Conservation (phyloP, 2,113 vertebrate species). For the Mus pahari region DNA sequence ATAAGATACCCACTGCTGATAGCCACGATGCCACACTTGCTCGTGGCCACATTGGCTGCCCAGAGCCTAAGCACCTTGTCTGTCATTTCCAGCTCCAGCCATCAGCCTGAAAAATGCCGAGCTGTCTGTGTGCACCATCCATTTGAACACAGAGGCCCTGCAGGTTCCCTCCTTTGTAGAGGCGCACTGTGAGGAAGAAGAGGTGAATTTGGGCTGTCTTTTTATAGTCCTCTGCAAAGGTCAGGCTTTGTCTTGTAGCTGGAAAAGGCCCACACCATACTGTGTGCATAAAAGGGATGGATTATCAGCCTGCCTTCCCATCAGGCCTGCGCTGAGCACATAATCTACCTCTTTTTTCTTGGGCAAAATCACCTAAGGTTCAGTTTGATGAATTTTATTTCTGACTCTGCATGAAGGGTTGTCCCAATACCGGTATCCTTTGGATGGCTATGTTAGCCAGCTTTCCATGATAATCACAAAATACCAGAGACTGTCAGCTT, state of each 20-base stretch:
- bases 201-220: background rate
- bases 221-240: constrained; percentile 68
- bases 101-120: background rate
- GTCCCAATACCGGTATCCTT: background rate
- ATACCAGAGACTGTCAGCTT: background rate
- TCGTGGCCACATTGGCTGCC: background rate
- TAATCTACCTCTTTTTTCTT: constrained; percentile 16
- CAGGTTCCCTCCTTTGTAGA: constrained; percentile 40
- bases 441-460: background rate
- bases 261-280: constrained; percentile 11
- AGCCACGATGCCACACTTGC: fast-evolving
- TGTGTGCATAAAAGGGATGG: background rate
- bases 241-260: constrained; percentile 54
- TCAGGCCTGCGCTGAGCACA: background rate
- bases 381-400: constrained; percentile 35
- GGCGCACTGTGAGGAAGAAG: background rate
- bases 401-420: background rate
- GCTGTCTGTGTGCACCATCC: background rate
- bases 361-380: background rate
- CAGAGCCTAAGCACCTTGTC: background rate
- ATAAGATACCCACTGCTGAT: background rate
- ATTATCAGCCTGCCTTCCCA: background rate
- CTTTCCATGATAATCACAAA: background rate
- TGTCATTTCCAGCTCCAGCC: background rate
- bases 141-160: background rate